Conservation (phyloP, 2,113 vertebrate species). For the Eptesicus fuscus region DNA sequence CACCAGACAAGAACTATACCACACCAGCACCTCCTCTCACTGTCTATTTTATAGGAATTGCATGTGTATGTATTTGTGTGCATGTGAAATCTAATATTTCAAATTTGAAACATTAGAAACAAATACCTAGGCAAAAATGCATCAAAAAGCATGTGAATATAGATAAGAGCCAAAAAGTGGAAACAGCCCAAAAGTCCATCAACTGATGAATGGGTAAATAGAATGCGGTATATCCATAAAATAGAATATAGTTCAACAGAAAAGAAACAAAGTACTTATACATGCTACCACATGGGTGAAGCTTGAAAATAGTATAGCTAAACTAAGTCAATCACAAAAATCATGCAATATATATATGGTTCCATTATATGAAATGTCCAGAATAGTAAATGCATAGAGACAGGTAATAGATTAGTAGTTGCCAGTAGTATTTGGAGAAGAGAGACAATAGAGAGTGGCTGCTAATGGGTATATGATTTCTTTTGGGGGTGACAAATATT, state of each 20-base stretch:
- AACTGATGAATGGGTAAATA: background rate
- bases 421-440: background rate
- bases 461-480: background rate
- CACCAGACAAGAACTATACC: background rate
- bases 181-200: background rate
- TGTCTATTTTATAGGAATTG: background rate
- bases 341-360: background rate
- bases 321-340: background rate
- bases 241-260: background rate
- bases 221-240: background rate
- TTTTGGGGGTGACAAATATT: background rate
- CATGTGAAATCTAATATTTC: background rate
- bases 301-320: background rate
- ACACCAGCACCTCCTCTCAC: background rate
- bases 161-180: background rate
- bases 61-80: background rate
- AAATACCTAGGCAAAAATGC: background rate
- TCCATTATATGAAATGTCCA: background rate
- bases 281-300: background rate
- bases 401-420: background rate
- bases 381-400: background rate
- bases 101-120: background rate
- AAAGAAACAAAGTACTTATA: background rate
- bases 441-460: background rate
- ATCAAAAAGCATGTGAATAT: background rate